Base-by-base conservation (phyloP, 1,140 invertebrate species). In the Pogonus chalceus region DNA sequence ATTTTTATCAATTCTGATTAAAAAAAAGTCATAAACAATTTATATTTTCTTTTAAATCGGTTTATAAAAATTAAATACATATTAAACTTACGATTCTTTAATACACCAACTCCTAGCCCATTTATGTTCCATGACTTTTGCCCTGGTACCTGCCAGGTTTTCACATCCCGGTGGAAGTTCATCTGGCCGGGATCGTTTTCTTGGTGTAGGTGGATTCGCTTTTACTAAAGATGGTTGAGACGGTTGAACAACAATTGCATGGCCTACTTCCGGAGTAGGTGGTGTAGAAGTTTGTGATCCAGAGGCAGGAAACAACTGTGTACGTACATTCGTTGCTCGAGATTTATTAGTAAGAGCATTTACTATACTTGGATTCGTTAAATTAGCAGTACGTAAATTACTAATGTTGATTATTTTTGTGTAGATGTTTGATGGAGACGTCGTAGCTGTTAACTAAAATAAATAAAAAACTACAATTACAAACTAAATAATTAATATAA, bases 121-220 rank as follows among this genome's bases (percentile, higher is more conserved):
- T 53, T 74, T 76, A 39, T 76, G 65, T 35, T 77, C 75, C 56
- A 74, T 64, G 31, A 75, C 72, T 46, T 66, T 66, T 14, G 67
- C 65, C 2, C 70, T 62, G n/a, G 68, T 70, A 18, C 66, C 61
- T 2, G 53, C 53, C 0, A 62, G 23, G 12, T 73, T 71, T n/a
- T 69, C 69, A 2, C 55, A 46, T 2, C 56, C n/a, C 2, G 63
- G 52, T 9, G 59, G 54, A 14, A 56, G 37, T 48, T 69, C 68
- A 20, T 74, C 68, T 1, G 52, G 53, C 3, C 54, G 71, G 0
- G 72, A 51, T 21, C 71, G 70, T 57, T 73, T 76, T 14, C 61
- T 59, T 7, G 60, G 65, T 59, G 56, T 35, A 62, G 60, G 20
- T 56, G 56, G 2, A 56, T 51, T 12, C 56, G 31, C 20, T 48